A percentile compares a stretch with the other conserved stretches of the same genome.
Evolutionary conservation across 2,888 invertebrate genomes (phyloP).

Genomic region (Erebia palarica): DNA sequence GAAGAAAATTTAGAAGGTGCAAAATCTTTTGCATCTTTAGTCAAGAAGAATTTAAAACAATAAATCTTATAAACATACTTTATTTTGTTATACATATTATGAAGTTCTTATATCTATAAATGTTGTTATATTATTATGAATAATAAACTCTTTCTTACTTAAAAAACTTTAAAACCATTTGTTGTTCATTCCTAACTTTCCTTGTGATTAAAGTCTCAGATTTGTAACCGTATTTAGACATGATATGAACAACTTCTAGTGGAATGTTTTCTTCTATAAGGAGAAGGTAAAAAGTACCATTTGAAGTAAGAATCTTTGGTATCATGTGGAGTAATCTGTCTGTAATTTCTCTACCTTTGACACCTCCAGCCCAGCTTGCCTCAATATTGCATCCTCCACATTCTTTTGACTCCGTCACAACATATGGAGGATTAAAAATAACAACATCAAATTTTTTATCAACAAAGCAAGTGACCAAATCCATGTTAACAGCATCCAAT

Average conservation of each 20-base stretch:
- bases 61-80: slow-evolving; percentile 29
- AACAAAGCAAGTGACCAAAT: slow-evolving; percentile 83
- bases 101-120: slow-evolving; percentile 29
- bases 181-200: slow-evolving; percentile 92
- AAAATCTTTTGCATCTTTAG: slow-evolving; percentile 79
- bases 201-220: slow-evolving; percentile 86
- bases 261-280: slow-evolving; percentile 95
- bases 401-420: slow-evolving; percentile 91
- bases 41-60: slow-evolving; percentile 75
- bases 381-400: slow-evolving; percentile 80
- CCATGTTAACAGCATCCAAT: slow-evolving; percentile 85
- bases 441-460: slow-evolving; percentile 89
- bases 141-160: slow-evolving; percentile 48
- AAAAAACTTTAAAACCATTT: slow-evolving; percentile 88
- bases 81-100: slow-evolving; percentile 28
- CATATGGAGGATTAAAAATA: slow-evolving; percentile 99
- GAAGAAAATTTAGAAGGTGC: slow-evolving; percentile 84
- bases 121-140: slow-evolving; percentile 35
- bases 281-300: slow-evolving; percentile 93
- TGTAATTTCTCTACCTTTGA: slow-evolving; percentile 88
- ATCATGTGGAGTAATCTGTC: slow-evolving; percentile 87
- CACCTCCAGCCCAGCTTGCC: slow-evolving; percentile 91
- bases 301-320: slow-evolving; percentile 85
- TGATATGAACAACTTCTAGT: slow-evolving; percentile 84
- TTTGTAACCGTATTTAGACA: slow-evolving; percentile 82